Evolutionary conservation across 2,797 vertebrate species (phyloP), one percentile per base, ranked within the genome.

Genomic region (Florisuga fusca): DNA sequence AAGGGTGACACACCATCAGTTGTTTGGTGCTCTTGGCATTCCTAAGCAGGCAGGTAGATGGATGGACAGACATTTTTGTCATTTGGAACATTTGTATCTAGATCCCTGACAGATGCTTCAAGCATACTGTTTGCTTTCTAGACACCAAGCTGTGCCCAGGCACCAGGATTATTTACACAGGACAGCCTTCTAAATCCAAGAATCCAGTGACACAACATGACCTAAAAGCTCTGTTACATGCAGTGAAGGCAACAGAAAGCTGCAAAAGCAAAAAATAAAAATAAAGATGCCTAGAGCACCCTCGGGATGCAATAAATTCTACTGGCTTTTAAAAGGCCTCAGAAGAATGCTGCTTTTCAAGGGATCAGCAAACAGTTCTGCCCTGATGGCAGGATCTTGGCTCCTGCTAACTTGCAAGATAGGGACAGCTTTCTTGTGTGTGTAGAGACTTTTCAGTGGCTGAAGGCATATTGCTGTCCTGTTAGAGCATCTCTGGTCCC

Each of bases 81-180:
- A 90, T 69, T 79, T 66, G 59, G 71, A 51, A 87, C 38, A 48
- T 80, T 93, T 87, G 61, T 84, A 66, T 72, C 86, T 67, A 48
- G n/a, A 62, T 51, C 18, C 36, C 50, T 80, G 91, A 85, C 75
- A 87, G 84, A 27, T 0, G 2, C 68, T 73, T 77, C 1, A 5
- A 91, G 84, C 34, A 1, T 27, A 22, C 46, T 58, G 82, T 91
- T 96, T 94, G 84, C 84, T 92, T 87, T 93, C 78, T 48, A 89
- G 81, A 51, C 46, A 79, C 55, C n/a, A 34, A 50, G 31, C 87
- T 91, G 31, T 74, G 75, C 61, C 58, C 41, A 41, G 76, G 38
- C 66, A 87, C 79, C 14, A 23, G 64, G 54, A 62, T 78, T 81
- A 84, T 94, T 92, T 79, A 55, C 25, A 29, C 9, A 27, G 51